Base-by-base conservation (phyloP, 2,113 vertebrate genomes). In the Datnioides undecimradiatus region DNA sequence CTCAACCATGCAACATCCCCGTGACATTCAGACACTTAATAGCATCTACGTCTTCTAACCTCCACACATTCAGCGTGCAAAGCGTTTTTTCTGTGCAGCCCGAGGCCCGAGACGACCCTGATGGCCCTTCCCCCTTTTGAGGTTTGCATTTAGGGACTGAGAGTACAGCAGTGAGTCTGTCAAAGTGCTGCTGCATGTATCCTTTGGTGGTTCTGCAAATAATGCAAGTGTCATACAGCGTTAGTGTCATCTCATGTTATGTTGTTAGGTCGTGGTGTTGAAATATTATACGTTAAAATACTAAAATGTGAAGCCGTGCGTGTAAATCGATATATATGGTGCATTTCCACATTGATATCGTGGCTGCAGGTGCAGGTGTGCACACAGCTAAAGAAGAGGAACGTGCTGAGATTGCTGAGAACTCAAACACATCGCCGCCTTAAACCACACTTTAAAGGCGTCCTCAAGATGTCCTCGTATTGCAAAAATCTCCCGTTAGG, bases 401-500 rank as follows among this genome's bases (percentile, higher is more conserved):
- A 25, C 6, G 8, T 19, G 25, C 13, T 45, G 34, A 4, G 6
- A 11, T 38, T 10, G n/a, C n/a, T n/a, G n/a, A n/a, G n/a, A n/a
- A n/a, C n/a, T n/a, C n/a, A n/a, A n/a, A n/a, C n/a, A n/a, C n/a
- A n/a, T n/a, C n/a, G n/a, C n/a, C n/a, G n/a, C 55, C 55, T 49
- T 21, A 3, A 60, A 21, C n/a, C 31, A 58, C 45, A 63, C 34
- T 31, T 63, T 40, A 1, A 73, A 49, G 45, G 51, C 23, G 45
- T 52, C 45, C 46, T 63, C 45, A 41, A 63, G 23, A 52, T 17
- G 27, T 63, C 58, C 59, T 63, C 45, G 23, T 23, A n/a, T 29
- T 48, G 12, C 17, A 19, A 59, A 59, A 46, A 36, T 48, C 9
- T 17, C 31, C 43, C 38, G 36, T 46, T 23, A 45, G 23, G 19